phyloP scores from a whole-genome alignment of 2,113 vertebrate genomes.

The Entelurus aequoreus region DNA sequence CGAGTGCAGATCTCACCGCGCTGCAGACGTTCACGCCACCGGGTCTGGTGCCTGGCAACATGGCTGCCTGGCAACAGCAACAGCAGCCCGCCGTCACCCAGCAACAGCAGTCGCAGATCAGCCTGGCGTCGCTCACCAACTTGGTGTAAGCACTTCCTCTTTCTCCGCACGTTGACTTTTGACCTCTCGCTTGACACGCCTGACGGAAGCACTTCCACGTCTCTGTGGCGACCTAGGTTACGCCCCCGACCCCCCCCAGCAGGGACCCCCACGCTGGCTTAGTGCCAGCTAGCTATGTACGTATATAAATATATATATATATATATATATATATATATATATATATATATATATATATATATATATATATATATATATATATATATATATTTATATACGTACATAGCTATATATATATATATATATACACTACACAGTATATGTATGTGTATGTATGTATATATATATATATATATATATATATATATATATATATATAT shows the following conservation, averaged over 20 bases:
- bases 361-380: no score
- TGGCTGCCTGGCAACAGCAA: conserved; percentile 90
- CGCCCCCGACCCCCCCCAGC: conserved; percentile 13
- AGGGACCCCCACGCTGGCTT: conserved; percentile 37
- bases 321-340: no score
- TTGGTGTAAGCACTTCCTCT: conserved; percentile 77
- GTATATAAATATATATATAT: no score
- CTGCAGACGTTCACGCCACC: conserved; percentile 89
- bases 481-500: no score
- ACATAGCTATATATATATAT: no score
- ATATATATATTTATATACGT: no score
- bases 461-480: no score
- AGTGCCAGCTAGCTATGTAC: conserved; percentile 18
- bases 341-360: no score
- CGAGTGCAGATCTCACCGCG: conserved; percentile 87
- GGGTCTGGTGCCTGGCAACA: conserved; percentile 84
- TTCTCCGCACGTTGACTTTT: conserved; percentile 15
- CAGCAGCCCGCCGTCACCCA: conserved; percentile 75
- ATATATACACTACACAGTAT: no score
- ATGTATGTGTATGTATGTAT: no score
- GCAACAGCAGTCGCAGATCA: conserved; percentile 76
- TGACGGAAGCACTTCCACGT: conserved; percentile 22
- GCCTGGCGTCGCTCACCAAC: conserved; percentile 87
- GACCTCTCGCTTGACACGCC: conserved; percentile 6
- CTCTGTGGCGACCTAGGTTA: conserved; percentile 60